A percentile compares a stretch with the other conserved stretches of the same genome.
Conservation (phyloP, 2,888 invertebrate genomes). For the Smittia sp. region DNA sequence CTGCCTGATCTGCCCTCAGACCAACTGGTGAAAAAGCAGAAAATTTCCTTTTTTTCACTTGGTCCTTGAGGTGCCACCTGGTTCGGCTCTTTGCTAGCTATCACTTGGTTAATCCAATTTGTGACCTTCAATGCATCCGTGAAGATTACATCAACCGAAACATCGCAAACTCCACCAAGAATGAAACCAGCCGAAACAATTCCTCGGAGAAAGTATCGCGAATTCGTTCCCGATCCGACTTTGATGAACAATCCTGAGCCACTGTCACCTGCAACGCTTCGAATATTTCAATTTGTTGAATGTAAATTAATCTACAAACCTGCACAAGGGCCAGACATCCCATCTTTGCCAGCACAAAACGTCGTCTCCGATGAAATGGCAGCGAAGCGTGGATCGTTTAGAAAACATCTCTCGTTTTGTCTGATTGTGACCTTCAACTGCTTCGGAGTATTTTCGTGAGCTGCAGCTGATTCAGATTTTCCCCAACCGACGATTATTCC, state of each 20-base stretch:
- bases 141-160: not conserved
- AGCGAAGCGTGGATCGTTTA: not conserved
- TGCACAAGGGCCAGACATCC: not conserved
- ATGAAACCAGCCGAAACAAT: not conserved
- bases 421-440: slow-evolving; percentile 11
- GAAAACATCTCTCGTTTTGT: slow-evolving; percentile 3
- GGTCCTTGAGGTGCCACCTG: too few species aligned
- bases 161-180: not conserved
- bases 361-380: slow-evolving; percentile 11
- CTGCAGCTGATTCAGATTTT: not conserved
- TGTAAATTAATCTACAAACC: not conserved
- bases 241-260: not conserved
- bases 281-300: not conserved
- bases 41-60: slow-evolving; percentile 35
- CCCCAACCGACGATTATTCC: slow-evolving; percentile 13
- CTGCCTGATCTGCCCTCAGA: not conserved
- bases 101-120: not conserved
- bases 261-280: not conserved
- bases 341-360: slow-evolving; percentile 31
- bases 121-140: not conserved
- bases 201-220: not conserved
- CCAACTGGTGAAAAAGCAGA: slow-evolving; percentile 23
- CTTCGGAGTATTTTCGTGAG: not conserved
- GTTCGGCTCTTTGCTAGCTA: too few species aligned
- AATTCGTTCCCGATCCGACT: too few species aligned